Conservation (phyloP, 1,140 invertebrate species). For the Lysiphlebus fabarum region DNA sequence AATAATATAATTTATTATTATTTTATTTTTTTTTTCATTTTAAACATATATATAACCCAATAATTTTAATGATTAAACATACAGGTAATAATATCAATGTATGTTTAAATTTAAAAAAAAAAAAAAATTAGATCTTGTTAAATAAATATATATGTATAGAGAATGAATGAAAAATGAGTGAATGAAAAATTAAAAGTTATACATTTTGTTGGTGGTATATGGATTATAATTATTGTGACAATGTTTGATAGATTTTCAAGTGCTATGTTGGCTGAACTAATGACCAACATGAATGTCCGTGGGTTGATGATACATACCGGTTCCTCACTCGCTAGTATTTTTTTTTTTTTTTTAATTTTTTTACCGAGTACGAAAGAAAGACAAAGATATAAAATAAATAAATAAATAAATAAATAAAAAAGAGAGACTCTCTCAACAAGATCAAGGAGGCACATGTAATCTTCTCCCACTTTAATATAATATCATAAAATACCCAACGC, state of each 20-base stretch:
- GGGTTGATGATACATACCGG: slow-evolving; percentile 39
- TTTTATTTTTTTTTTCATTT: no score
- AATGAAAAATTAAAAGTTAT: not conserved
- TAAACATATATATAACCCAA: no score
- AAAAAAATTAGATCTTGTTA: not conserved
- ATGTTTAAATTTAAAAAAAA: not conserved
- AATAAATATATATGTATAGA: no score
- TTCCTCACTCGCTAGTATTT: slow-evolving; percentile 28
- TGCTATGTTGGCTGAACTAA: slow-evolving; percentile 45
- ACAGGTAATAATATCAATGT: no score
- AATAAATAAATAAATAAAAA: no score
- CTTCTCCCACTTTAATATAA: not conserved
- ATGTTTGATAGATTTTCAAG: slow-evolving; percentile 37
- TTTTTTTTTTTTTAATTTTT: slow-evolving; percentile 19
- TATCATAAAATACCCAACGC: slow-evolving; percentile 15
- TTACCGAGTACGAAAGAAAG: not conserved
- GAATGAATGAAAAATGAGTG: not conserved
- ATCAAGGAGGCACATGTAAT: slow-evolving; percentile 9
- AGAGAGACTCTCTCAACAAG: slow-evolving; percentile 4
- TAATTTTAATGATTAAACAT: no score
- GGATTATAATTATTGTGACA: slow-evolving; percentile 5
- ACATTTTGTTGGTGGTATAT: not conserved
- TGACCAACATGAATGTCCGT: slow-evolving; percentile 46
- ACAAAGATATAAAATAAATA: no score
- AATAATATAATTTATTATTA: no score